These are phyloP conservation scores for Misgurnus anguillicaudatus DNA, from an alignment of 2,113 vertebrate genomes.

Conservation along the genomic window DNA sequence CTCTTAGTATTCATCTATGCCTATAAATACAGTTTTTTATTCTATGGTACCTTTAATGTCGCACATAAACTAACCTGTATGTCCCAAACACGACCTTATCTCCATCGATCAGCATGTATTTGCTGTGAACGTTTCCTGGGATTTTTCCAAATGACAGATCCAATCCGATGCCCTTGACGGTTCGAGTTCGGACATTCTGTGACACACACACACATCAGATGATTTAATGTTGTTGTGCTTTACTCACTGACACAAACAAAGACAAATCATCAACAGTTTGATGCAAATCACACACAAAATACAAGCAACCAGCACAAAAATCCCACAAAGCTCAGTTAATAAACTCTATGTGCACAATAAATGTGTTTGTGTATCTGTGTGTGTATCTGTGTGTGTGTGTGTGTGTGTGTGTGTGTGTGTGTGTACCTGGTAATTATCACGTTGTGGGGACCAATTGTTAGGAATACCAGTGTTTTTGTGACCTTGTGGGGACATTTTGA, in stretches of 20 bases:
- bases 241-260: too few species aligned
- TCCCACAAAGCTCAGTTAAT: too few species aligned
- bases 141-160: conserved; percentile 82
- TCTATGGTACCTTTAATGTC: too few species aligned
- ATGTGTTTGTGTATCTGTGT: not conserved
- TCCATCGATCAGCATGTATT: conserved; percentile 93
- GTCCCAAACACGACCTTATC: conserved; percentile 93
- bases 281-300: too few species aligned
- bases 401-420: not conserved
- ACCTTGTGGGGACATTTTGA: conserved; percentile 31
- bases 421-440: too few species aligned
- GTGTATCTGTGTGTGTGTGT: not conserved
- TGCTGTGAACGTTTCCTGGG: conserved; percentile 80
- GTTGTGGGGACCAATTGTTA: too few species aligned
- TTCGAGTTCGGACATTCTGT: conserved; percentile 87
- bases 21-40: too few species aligned
- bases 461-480: conserved; percentile 55
- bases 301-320: too few species aligned
- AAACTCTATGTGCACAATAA: too few species aligned
- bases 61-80: conserved; percentile 75
- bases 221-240: too few species aligned
- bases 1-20: too few species aligned
- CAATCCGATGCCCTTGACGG: conserved; percentile 83
- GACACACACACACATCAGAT: not conserved
- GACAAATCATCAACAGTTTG: too few species aligned